Evolutionary conservation across 2,797 vertebrate genomes (phyloP).

Genomic region (Vireo griseus): DNA sequence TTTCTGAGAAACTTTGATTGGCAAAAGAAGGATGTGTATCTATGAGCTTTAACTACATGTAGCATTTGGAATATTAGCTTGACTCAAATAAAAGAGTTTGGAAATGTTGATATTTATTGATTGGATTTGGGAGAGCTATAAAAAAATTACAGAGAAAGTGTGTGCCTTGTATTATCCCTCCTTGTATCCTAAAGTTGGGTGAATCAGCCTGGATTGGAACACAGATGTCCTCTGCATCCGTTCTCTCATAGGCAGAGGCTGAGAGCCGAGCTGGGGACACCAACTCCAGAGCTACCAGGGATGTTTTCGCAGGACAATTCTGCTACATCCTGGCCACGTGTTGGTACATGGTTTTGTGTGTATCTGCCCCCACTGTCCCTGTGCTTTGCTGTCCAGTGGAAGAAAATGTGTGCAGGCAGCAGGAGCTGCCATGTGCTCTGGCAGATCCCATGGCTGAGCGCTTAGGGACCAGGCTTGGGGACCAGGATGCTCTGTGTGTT

Average conservation of each 20-base stretch:
- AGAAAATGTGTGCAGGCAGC: fast-evolving
- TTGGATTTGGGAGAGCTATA: not conserved
- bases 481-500: fast-evolving
- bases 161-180: not conserved
- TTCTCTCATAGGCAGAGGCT: not conserved
- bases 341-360: fast-evolving
- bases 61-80: not conserved
- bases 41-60: not conserved
- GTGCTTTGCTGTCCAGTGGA: not conserved
- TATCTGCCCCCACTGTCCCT: fast-evolving
- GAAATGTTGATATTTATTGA: not conserved
- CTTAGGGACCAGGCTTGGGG: fast-evolving
- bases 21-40: not conserved
- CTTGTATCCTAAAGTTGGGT: not conserved
- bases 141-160: not conserved
- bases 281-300: not conserved
- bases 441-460: fast-evolving
- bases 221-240: not conserved
- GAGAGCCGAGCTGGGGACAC: not conserved
- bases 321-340: fast-evolving
- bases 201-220: not conserved
- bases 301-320: not conserved
- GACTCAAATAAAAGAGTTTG: not conserved
- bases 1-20: not conserved
- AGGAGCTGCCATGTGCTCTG: fast-evolving